Evolutionary conservation across 1,140 invertebrate genomes (phyloP).

Genomic region (Drosophila pseudoobscura): DNA sequence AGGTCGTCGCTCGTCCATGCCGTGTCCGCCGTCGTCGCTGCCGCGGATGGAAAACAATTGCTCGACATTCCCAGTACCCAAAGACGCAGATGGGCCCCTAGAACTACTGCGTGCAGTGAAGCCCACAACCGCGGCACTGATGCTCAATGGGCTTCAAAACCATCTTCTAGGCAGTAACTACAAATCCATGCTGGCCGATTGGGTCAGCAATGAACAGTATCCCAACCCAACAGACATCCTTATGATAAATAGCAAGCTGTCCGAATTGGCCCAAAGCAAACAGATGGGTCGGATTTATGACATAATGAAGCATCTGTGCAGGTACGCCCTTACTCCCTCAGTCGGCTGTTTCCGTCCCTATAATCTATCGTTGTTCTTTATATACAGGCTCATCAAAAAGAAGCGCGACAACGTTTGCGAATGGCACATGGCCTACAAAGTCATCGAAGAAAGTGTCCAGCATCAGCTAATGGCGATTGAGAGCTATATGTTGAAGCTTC

Average conservation of each 20-base stretch:
- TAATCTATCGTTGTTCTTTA: background rate
- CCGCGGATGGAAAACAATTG: too few species aligned
- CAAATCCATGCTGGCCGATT: constrained; percentile 31
- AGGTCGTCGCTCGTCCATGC: too few species aligned
- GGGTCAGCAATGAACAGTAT: constrained; percentile 47
- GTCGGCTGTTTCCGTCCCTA: background rate
- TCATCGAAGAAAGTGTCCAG: constrained; percentile 50
- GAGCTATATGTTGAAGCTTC: constrained; percentile 35
- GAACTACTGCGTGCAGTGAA: too few species aligned
- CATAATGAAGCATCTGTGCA: constrained; percentile 64
- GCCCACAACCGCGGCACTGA: too few species aligned
- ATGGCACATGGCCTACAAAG: constrained; percentile 62
- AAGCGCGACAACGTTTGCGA: constrained; percentile 42
- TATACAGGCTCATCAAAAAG: constrained; percentile 44
- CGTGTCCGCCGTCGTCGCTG: too few species aligned
- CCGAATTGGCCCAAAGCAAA: constrained; percentile 23
- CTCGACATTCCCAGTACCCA: too few species aligned
- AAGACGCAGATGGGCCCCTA: too few species aligned
- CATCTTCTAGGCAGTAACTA: constrained; percentile 18
- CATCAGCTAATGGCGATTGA: constrained; percentile 19
- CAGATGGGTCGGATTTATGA: constrained; percentile 41
- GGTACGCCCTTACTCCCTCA: constrained; percentile 11
- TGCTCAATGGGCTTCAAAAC: background rate
- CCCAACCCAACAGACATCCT: constrained; percentile 49
- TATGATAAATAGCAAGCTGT: constrained; percentile 40